Conservation (phyloP, 2,113 vertebrate genomes). For the Microtus pennsylvanicus region DNA sequence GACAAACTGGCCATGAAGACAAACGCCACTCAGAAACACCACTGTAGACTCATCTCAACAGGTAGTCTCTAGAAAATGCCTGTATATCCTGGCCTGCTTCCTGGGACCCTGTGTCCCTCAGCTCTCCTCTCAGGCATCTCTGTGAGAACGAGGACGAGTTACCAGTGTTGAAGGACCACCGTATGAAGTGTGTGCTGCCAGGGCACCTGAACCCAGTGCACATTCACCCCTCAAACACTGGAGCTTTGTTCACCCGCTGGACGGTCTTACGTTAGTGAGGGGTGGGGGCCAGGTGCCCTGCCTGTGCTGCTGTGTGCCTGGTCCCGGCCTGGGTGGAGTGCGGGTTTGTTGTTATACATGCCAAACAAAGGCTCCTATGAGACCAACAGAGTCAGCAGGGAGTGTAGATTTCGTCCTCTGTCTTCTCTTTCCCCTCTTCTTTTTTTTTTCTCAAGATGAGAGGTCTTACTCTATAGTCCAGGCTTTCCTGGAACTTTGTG, state of each 20-base stretch:
- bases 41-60: neutral
- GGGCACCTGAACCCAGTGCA: neutral
- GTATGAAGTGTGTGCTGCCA: neutral
- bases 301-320: conserved; percentile 3
- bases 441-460: neutral
- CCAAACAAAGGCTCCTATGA: conserved; percentile 33
- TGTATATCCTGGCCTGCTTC: neutral
- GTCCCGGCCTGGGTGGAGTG: neutral
- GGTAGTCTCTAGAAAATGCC: neutral
- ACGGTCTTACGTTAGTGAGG: neutral
- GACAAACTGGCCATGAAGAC: neutral
- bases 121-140: neutral
- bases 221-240: conserved; percentile 42
- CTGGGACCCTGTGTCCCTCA: neutral
- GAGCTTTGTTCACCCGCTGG: conserved; percentile 34
- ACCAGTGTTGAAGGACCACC: neutral
- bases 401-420: neutral
- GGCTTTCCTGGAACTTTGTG: neutral
- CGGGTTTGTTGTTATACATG: neutral
- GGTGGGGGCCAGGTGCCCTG: neutral
- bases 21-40: neutral
- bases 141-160: neutral
- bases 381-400: neutral
- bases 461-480: neutral
- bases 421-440: neutral